phyloP scores from a whole-genome alignment of 2,888 invertebrate species.

The Pediacus dermestoides region DNA sequence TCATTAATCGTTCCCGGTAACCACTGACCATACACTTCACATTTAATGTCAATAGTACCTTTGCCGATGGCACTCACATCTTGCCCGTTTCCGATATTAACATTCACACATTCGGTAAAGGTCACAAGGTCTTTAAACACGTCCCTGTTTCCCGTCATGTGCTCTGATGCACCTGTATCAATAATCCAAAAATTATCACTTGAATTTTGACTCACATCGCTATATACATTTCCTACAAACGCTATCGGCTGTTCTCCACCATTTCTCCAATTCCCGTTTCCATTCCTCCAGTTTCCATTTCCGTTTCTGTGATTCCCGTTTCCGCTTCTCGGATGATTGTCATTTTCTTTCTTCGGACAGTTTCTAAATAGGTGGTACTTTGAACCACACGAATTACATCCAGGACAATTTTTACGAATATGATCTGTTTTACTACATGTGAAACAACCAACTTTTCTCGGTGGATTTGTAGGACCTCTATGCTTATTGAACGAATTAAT shows the following conservation, averaged over 20 bases:
- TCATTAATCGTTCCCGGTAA: conserved; percentile 12
- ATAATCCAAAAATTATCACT: conserved; percentile 18
- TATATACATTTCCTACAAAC: conserved; percentile 7
- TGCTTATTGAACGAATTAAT: neutral
- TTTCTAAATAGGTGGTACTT: conserved; percentile 9
- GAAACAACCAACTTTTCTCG: conserved; percentile 12
- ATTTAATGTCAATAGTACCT: conserved; percentile 14
- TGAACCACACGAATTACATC: conserved; percentile 16
- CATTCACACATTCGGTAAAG: conserved; percentile 10
- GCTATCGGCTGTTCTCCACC: too few species aligned
- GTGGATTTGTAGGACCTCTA: neutral
- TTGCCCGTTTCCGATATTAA: conserved; percentile 14
- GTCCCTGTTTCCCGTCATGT: conserved; percentile 17
- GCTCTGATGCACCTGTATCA: conserved; percentile 21
- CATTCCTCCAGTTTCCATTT: too few species aligned
- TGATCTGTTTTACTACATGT: conserved; percentile 19
- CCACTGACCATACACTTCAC: conserved; percentile 18
- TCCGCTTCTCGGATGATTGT: too few species aligned
- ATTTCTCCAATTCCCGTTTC: too few species aligned
- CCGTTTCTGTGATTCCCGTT: too few species aligned
- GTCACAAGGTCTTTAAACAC: conserved; percentile 15
- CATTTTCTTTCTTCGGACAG: too few species aligned
- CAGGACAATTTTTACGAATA: conserved; percentile 18
- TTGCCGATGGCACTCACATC: conserved; percentile 8
- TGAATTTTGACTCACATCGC: too few species aligned